A percentile compares a stretch with the other conserved stretches of the same genome.
These are phyloP conservation scores for Oreochromis aureus DNA, from an alignment of 2,113 vertebrate species.

Conservation along the genomic window DNA sequence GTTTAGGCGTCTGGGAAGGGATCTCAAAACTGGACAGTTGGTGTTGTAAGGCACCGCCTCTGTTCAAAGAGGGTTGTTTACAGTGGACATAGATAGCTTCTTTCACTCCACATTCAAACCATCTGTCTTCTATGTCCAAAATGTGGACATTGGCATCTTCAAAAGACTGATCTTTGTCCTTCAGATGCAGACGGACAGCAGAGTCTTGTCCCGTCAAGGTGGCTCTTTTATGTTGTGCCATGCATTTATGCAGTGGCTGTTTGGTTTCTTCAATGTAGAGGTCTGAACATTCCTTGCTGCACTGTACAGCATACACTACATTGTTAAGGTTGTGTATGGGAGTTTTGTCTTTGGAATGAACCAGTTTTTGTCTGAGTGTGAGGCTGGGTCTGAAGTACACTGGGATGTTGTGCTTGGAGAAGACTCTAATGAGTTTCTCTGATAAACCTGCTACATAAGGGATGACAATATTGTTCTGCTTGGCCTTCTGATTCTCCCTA, in stretches of 20 bases:
- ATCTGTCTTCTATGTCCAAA: neutral
- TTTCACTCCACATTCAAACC: neutral
- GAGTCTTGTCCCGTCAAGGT: neutral
- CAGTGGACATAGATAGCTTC: neutral
- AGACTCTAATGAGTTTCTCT: neutral
- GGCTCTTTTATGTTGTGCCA: neutral
- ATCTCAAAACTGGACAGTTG: neutral
- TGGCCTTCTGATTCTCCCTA: neutral
- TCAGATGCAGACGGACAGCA: neutral
- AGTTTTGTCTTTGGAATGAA: neutral
- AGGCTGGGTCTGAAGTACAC: neutral
- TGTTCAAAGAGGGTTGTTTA: neutral
- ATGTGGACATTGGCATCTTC: neutral
- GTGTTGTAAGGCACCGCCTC: fast-evolving
- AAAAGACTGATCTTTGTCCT: neutral
- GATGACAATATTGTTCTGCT: neutral
- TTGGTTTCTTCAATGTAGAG: neutral
- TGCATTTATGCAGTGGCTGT: neutral
- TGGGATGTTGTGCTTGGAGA: neutral
- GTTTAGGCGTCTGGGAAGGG: neutral
- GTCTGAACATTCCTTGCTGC: neutral
- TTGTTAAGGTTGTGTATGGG: neutral
- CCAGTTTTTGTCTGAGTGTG: neutral
- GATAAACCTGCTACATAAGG: neutral
- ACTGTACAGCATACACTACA: neutral